phyloP scores from a whole-genome alignment of 2,888 invertebrate species.

The Ectobius pallidus region DNA sequence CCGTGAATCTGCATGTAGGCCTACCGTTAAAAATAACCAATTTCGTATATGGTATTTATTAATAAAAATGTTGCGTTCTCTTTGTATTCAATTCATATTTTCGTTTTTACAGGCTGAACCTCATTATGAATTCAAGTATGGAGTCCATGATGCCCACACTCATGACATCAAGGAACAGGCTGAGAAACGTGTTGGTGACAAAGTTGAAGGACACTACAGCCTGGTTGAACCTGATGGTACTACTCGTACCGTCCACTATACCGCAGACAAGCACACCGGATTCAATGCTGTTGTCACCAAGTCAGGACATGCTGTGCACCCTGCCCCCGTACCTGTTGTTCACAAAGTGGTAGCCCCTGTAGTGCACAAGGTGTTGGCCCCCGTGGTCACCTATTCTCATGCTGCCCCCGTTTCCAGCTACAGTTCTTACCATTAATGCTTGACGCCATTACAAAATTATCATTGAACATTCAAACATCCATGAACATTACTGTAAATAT shows the following conservation, averaged over 20 bases:
- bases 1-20: too few relatives aligned
- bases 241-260: slow-evolving; percentile 61
- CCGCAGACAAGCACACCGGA: slow-evolving; percentile 58
- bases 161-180: slow-evolving; percentile 33
- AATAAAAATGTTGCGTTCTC: too few relatives aligned
- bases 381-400: background rate
- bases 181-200: slow-evolving; percentile 31
- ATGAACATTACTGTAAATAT: too few relatives aligned
- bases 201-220: slow-evolving; percentile 28
- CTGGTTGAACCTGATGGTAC: slow-evolving; percentile 31
- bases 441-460: background rate
- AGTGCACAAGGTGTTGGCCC: background rate
- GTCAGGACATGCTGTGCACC: slow-evolving; percentile 67
- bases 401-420: background rate
- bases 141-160: slow-evolving; percentile 20
- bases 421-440: background rate
- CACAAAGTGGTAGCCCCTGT: background rate
- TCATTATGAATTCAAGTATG: slow-evolving; percentile 31
- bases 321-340: slow-evolving; percentile 44
- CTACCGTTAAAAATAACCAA: too few relatives aligned
- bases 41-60: too few relatives aligned
- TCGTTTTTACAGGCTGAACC: slow-evolving; percentile 18
- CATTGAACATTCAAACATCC: too few relatives aligned
- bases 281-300: slow-evolving; percentile 60
- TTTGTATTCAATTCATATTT: too few relatives aligned